Percentiles rank a stretch among this genome's conserved stretches.
These are phyloP conservation scores for Drosophila anomelani DNA, from an alignment of 2,888 invertebrate genomes.

Conservation along the genomic window DNA sequence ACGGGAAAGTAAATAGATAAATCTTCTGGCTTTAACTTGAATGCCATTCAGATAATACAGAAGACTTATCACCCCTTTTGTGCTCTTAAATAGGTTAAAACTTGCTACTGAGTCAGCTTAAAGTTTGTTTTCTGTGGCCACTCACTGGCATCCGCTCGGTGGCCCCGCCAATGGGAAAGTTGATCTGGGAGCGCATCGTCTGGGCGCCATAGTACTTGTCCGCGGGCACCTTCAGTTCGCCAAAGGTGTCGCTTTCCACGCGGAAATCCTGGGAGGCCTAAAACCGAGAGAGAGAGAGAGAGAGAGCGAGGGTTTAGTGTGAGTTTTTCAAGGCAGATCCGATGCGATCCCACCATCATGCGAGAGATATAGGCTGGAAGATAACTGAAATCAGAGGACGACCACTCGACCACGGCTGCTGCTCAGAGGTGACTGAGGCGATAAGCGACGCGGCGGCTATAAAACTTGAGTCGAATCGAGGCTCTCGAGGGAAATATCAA, in stretches of 20 bases:
- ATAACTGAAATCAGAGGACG: slow-evolving; percentile 26
- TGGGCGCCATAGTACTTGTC: slow-evolving; percentile 98
- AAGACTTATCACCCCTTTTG: too few species aligned
- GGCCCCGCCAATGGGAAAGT: slow-evolving; percentile 98
- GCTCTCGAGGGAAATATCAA: slow-evolving; percentile 6
- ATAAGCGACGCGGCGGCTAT: slow-evolving; percentile 14
- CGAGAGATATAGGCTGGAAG: slow-evolving; percentile 11
- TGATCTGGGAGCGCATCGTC: slow-evolving; percentile 96
- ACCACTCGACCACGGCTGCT: slow-evolving; percentile 27
- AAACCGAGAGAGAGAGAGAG: slow-evolving; percentile 13
- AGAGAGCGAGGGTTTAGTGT: background rate
- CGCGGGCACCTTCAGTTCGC: slow-evolving; percentile 95
- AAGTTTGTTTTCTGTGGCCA: slow-evolving; percentile 25
- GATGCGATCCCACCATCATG: slow-evolving; percentile 16
- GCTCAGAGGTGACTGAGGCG: slow-evolving; percentile 27
- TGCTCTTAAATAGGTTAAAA: background rate
- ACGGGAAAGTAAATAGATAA: too few species aligned
- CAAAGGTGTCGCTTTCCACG: slow-evolving; percentile 95
- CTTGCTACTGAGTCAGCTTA: background rate
- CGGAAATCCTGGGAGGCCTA: slow-evolving; percentile 81
- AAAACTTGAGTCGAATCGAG: slow-evolving; percentile 15
- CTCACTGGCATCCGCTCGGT: slow-evolving; percentile 98
- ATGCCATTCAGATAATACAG: background rate
- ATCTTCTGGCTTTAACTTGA: too few species aligned
- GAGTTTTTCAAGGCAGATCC: too few species aligned